phyloP scores from a whole-genome alignment of 2,797 vertebrate genomes.

The Champsocephalus esox region DNA sequence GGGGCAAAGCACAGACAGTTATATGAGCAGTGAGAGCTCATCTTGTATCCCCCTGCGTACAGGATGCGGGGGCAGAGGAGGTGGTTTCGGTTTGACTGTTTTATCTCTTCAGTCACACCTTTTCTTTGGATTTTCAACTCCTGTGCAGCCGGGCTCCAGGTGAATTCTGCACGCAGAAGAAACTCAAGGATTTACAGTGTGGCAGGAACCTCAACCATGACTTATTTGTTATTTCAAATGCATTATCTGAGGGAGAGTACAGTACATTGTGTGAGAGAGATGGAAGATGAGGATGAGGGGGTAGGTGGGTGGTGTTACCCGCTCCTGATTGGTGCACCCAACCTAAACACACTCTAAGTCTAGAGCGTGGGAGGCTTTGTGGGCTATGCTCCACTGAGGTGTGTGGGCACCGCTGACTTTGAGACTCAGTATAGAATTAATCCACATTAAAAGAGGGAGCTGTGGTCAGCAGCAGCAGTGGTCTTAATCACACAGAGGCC shows the following conservation, averaged over 20 bases:
- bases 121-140: slow-evolving; percentile 53
- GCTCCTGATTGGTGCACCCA: slow-evolving; percentile 55
- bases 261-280: slow-evolving; percentile 36
- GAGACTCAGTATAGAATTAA: slow-evolving; percentile 56
- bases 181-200: slow-evolving; percentile 18
- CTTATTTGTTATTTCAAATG: slow-evolving; percentile 31
- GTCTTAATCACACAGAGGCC: slow-evolving; percentile 59
- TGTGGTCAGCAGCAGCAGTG: slow-evolving; percentile 53
- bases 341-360: slow-evolving; percentile 64
- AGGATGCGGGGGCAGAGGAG: slow-evolving; percentile 73
- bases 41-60: slow-evolving; percentile 61
- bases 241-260: slow-evolving; percentile 28
- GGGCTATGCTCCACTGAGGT: slow-evolving; percentile 69
- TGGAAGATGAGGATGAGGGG: slow-evolving; percentile 37
- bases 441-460: slow-evolving; percentile 40
- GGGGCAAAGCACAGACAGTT: slow-evolving; percentile 65
- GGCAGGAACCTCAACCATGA: not conserved
- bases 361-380: slow-evolving; percentile 71
- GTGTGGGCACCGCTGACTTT: slow-evolving; percentile 74
- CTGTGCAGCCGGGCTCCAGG: slow-evolving; percentile 30
- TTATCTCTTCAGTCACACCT: slow-evolving; percentile 59
- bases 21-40: slow-evolving; percentile 58
- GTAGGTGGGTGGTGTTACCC: slow-evolving; percentile 57
- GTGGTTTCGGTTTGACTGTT: slow-evolving; percentile 73
- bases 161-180: slow-evolving; percentile 29